Conservation (phyloP, 2,113 vertebrate genomes). For the Atlantisia rogersi region DNA sequence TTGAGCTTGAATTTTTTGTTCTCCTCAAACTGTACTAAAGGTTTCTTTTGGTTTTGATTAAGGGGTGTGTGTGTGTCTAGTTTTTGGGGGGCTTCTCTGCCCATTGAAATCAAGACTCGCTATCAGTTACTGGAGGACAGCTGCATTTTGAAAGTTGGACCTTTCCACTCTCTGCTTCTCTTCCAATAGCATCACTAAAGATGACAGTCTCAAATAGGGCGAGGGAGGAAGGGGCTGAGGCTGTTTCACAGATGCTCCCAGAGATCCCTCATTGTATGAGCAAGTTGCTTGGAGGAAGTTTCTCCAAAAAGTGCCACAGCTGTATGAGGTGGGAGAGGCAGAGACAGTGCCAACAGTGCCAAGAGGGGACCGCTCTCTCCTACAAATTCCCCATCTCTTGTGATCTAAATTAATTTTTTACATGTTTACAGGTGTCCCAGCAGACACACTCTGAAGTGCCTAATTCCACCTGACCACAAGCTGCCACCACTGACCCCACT, state of each 20-base stretch:
- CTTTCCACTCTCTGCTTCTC: neutral
- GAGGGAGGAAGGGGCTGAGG: neutral
- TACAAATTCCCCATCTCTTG: neutral
- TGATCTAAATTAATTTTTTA: neutral
- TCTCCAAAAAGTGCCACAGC: neutral
- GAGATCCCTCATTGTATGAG: neutral
- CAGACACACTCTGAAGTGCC: neutral
- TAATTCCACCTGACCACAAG: neutral
- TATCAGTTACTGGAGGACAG: neutral
- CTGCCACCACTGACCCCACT: neutral
- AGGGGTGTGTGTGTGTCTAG: neutral
- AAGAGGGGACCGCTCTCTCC: accelerated
- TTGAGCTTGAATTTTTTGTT: neutral
- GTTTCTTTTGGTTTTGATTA: neutral
- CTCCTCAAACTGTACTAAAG: neutral
- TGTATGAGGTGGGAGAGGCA: neutral
- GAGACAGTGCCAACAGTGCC: neutral
- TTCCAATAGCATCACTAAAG: neutral
- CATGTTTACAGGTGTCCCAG: neutral
- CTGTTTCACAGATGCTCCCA: neutral
- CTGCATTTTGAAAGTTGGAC: neutral
- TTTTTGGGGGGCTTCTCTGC: neutral
- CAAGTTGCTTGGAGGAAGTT: neutral
- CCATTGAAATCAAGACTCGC: neutral
- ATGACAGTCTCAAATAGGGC: accelerated